These are phyloP conservation scores for Sturnira hondurensis DNA, from an alignment of 2,113 vertebrate species.

Conservation along the genomic window DNA sequence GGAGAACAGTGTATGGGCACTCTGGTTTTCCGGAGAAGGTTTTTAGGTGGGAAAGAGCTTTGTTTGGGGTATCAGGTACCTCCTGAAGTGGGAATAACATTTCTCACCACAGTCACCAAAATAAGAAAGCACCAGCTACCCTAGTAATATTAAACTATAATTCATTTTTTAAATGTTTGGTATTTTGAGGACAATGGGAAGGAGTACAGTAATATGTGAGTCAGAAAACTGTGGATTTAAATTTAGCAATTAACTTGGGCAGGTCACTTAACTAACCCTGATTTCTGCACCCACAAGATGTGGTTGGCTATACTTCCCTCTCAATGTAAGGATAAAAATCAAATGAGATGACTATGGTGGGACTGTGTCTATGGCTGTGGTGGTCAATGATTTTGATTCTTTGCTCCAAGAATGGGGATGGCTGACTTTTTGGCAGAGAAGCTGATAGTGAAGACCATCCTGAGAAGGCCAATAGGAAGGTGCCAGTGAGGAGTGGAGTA, in stretches of 20 bases:
- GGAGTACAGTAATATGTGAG: not conserved
- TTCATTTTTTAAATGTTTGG: not conserved
- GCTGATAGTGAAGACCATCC: not conserved
- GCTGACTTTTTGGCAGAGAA: not conserved
- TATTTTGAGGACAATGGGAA: not conserved
- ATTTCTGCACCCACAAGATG: not conserved
- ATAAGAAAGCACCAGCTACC: not conserved
- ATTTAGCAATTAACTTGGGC: not conserved
- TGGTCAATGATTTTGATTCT: not conserved
- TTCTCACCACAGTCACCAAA: not conserved
- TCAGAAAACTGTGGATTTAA: not conserved
- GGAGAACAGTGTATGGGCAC: not conserved
- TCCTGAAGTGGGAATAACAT: not conserved
- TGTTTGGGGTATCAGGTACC: not conserved
- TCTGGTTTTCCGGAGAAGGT: not conserved
- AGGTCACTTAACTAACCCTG: not conserved
- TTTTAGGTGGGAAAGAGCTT: not conserved
- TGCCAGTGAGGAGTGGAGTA: not conserved
- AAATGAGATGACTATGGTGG: accelerated
- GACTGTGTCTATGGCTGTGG: not conserved
- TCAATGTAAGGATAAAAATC: not conserved
- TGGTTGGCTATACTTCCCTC: not conserved
- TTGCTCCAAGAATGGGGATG: not conserved
- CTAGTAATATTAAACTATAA: not conserved
- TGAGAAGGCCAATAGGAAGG: not conserved